phyloP scores from a whole-genome alignment of 2,113 vertebrate species.

The Lanius collurio region DNA sequence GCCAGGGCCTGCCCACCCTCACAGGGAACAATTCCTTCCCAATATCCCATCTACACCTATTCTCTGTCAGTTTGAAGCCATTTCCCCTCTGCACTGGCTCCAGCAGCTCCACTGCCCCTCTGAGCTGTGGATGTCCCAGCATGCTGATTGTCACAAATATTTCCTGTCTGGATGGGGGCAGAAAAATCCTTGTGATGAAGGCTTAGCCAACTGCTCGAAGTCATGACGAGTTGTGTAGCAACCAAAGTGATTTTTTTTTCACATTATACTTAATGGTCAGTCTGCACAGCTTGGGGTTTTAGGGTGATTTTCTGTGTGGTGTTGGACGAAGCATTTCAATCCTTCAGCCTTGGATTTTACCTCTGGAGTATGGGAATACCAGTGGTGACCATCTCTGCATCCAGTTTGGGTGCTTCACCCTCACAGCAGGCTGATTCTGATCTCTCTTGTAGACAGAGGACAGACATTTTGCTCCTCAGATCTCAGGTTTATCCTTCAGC shows the following conservation, averaged over 20 bases:
- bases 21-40: not conserved
- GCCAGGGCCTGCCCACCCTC: not conserved
- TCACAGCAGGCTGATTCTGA: not conserved
- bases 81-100: not conserved
- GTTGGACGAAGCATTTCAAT: not conserved
- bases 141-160: not conserved
- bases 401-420: not conserved
- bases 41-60: not conserved
- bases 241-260: not conserved
- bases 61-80: not conserved
- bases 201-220: not conserved
- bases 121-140: not conserved
- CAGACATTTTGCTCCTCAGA: not conserved
- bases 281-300: not conserved
- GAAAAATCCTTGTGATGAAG: not conserved
- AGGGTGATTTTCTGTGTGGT: not conserved
- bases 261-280: not conserved
- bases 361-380: accelerated
- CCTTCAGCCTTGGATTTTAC: not conserved
- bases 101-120: not conserved
- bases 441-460: not conserved
- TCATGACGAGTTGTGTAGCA: not conserved
- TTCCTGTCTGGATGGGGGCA: not conserved
- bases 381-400: not conserved
- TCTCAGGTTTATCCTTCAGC: not conserved